phyloP scores from a whole-genome alignment of 2,888 invertebrate genomes.

The Helicoverpa assulta region DNA sequence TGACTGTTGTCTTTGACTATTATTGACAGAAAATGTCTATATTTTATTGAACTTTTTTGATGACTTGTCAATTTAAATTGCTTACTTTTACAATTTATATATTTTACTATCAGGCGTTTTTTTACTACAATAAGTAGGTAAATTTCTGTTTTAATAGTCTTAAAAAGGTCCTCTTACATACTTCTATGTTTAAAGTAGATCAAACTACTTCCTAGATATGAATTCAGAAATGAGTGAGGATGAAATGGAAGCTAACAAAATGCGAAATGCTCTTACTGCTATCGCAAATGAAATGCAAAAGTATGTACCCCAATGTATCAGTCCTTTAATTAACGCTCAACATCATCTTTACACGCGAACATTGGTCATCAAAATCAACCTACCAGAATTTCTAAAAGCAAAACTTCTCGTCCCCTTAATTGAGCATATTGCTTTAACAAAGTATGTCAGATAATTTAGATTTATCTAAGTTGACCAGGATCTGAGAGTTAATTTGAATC shows the following conservation, averaged over 20 bases:
- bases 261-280: constrained; percentile 70
- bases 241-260: constrained; percentile 59
- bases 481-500: no score
- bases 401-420: not conserved
- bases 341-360: not conserved
- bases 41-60: constrained; percentile 9
- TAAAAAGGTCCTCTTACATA: not conserved
- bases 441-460: not conserved
- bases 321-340: not conserved
- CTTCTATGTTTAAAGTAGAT: not conserved
- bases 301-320: constrained; percentile 55
- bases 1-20: not conserved
- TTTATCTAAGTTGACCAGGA: no score
- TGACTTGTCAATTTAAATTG: constrained; percentile 21
- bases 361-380: no score
- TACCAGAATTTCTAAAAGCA: no score
- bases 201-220: not conserved
- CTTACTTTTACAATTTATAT: constrained; percentile 19
- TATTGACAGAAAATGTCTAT: not conserved
- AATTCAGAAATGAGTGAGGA: constrained; percentile 41
- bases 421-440: not conserved
- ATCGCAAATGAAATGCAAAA: constrained; percentile 78
- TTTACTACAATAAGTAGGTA: constrained; percentile 10
- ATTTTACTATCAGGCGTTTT: not conserved
- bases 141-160: constrained; percentile 16